Percentiles rank a stretch among this genome's conserved stretches.
phyloP scores from a whole-genome alignment of 2,888 invertebrate genomes.

The Schizotus pectinicornis region DNA sequence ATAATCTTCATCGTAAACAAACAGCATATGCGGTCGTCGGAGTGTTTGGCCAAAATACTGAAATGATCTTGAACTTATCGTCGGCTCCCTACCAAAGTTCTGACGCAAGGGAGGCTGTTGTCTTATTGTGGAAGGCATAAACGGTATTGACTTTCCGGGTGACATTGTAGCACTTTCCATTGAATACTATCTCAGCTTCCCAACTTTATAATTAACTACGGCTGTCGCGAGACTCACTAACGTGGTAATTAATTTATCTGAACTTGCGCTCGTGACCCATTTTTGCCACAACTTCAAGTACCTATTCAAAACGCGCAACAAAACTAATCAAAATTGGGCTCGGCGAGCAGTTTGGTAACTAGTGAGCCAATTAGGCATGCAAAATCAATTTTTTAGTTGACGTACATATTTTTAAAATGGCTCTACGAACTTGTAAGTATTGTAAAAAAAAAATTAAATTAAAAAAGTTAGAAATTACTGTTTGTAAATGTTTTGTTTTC shows the following conservation, averaged over 20 bases:
- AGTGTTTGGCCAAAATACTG: constrained; percentile 29
- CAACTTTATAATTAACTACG: constrained; percentile 34
- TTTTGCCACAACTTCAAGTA: not conserved
- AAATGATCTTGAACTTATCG: constrained; percentile 37
- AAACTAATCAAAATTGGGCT: too few species aligned
- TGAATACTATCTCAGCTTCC: constrained; percentile 27
- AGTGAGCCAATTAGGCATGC: too few species aligned
- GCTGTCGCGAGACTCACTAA: constrained; percentile 21
- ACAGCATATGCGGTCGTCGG: constrained; percentile 39
- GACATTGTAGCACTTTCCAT: constrained; percentile 28
- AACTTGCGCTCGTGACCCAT: constrained; percentile 8
- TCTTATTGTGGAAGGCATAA: constrained; percentile 24
- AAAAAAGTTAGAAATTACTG: too few species aligned
- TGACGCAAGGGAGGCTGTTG: constrained; percentile 3
- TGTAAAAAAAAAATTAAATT: too few species aligned
- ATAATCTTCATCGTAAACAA: constrained; percentile 41
- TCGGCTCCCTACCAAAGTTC: constrained; percentile 19
- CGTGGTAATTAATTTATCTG: constrained; percentile 26
- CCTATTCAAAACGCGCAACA: too few species aligned
- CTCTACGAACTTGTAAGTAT: too few species aligned
- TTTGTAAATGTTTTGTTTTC: too few species aligned
- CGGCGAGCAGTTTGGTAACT: too few species aligned
- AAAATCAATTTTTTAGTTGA: too few species aligned
- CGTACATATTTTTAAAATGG: too few species aligned
- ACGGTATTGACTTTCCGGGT: constrained; percentile 24